phyloP scores from a whole-genome alignment of 2,797 vertebrate species.

The Aldrovandia affinis region DNA sequence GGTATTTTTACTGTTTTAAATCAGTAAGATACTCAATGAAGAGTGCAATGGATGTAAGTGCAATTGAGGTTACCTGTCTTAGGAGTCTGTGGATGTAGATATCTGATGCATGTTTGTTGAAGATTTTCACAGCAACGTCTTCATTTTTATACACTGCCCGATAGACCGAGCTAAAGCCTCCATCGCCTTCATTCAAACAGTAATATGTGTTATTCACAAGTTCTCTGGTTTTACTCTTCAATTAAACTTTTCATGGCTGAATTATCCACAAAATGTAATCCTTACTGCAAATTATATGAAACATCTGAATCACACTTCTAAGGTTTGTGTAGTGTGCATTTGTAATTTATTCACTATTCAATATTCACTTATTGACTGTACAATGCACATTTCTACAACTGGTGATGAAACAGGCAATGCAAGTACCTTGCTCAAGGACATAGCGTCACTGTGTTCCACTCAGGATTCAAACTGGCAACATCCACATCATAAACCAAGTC shows the following conservation, averaged over 20 bases:
- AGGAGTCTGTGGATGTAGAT: conserved; percentile 83
- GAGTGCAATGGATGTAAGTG: too few relatives aligned
- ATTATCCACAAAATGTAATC: too few relatives aligned
- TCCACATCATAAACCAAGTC: background rate
- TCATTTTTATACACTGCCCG: conserved; percentile 87
- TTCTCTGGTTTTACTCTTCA: too few relatives aligned
- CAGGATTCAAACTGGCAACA: background rate
- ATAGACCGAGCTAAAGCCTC: conserved; percentile 96
- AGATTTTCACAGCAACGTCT: conserved; percentile 97
- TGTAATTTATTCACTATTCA: too few relatives aligned
- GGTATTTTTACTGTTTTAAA: background rate
- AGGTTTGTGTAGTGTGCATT: too few relatives aligned
- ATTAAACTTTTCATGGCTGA: too few relatives aligned
- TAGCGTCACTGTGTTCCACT: background rate
- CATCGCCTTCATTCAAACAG: conserved; percentile 77
- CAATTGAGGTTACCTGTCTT: conserved; percentile 81
- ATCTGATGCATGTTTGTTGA: conserved; percentile 91
- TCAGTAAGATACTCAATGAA: too few relatives aligned
- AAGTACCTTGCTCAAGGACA: background rate
- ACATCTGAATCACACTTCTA: too few relatives aligned
- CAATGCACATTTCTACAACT: too few relatives aligned
- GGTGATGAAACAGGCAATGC: too few relatives aligned
- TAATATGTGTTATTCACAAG: background rate
- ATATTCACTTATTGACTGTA: too few relatives aligned
- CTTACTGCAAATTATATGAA: too few relatives aligned